Base-by-base conservation (phyloP, 2,888 invertebrate genomes). In the Dolomedes plantarius region DNA sequence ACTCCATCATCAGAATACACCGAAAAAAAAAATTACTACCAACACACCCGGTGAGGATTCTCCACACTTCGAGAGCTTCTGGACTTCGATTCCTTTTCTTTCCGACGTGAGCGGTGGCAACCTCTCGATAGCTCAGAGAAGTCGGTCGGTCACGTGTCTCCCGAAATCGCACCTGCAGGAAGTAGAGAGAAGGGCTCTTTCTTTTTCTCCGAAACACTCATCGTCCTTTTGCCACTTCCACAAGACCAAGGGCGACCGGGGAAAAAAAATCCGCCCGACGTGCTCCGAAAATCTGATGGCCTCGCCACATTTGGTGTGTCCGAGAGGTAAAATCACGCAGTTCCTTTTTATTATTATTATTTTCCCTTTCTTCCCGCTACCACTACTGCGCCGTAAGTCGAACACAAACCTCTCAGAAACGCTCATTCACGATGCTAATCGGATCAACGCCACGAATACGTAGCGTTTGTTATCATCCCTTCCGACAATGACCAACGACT, bases 141-240 rank as follows among this genome's bases (percentile, higher is more conserved):
- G 36, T n/a, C n/a, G n/a, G n/a, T n/a, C n/a, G n/a, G n/a, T 67
- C 74, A 74, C 74, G 68, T 74, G 74, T 16, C 29, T 39, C 31
- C n/a, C 39, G 7, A 36, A 81, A 68, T 73, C 81, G 73, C 81
- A 81, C 81, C 81, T 81, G 81, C 74, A 81, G 81, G 81, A 81
- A 81, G 81, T 80, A 31, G 36, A 13, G n/a, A n/a, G n/a, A n/a
- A n/a, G 16, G 41, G 16, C 9, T n/a, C 41, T 46, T 46, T 46
- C 41, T 46, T 46, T 46, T 46, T 46, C 41, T 46, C 9, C 41
- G 41, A 46, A 46, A 46, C 41, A 46, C 16, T 46, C 41, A 46
- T 46, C 41, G 41, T 46, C 41, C 41, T 46, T 36, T 46, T 11
- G 41, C 41, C 41, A 46, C 41, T 46, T 46, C 41, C 41, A 46